Conservation (phyloP, 1,140 invertebrate genomes). For the Penaeus japonicus region DNA sequence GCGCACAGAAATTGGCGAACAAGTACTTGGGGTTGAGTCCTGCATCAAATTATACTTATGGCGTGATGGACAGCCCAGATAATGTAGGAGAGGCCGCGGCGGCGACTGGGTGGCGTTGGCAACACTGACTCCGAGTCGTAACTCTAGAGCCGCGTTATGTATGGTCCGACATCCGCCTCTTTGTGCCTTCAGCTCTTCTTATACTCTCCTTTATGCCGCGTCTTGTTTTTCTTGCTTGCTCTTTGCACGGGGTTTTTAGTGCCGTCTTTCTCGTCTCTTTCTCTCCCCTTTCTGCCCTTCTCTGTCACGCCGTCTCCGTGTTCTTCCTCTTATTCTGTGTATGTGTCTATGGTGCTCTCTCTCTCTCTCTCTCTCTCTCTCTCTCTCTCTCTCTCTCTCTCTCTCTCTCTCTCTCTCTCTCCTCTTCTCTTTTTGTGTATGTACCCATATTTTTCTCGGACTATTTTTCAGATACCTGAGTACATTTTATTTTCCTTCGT, state of each 20-base stretch:
- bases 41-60: conserved; percentile 21
- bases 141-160: too few species aligned
- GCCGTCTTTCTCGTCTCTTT: neutral
- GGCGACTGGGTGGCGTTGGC: neutral
- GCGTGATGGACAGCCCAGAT: conserved; percentile 2
- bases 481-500: too few species aligned
- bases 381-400: neutral
- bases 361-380: too few species aligned
- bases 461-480: too few species aligned
- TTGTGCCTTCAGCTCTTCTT: too few species aligned
- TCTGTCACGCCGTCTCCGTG: neutral
- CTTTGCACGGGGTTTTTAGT: too few species aligned
- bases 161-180: too few species aligned
- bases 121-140: too few species aligned
- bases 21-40: neutral
- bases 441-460: neutral
- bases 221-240: too few species aligned
- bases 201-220: too few species aligned
- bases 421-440: neutral
- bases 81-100: neutral
- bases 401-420: conserved; percentile 6
- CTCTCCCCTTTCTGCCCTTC: neutral
- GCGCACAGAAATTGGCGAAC: neutral
- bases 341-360: too few species aligned
- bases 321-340: too few species aligned